Percentiles rank a stretch among this genome's conserved stretches.
These are phyloP conservation scores for Crotalus adamanteus DNA, from an alignment of 2,797 vertebrate species.

Conservation along the genomic window DNA sequence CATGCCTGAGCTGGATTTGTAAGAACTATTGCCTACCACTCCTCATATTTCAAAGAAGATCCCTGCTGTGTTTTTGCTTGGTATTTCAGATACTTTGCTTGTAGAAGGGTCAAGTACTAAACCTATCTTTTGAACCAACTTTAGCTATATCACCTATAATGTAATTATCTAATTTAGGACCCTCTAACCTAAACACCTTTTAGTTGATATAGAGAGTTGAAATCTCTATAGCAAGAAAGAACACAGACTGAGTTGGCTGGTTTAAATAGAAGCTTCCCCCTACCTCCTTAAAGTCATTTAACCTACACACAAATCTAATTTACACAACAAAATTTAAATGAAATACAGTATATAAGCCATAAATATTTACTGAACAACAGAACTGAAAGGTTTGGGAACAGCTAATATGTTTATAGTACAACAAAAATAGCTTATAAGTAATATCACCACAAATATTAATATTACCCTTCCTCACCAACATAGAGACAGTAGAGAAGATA, in stretches of 20 bases:
- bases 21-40: not conserved
- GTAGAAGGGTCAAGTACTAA: not conserved
- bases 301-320: conserved; percentile 14
- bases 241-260: not conserved
- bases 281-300: not conserved
- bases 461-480: conserved; percentile 20
- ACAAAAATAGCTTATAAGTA: conserved; percentile 3
- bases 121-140: not conserved
- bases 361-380: not conserved
- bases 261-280: not conserved
- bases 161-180: not conserved
- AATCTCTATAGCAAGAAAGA: not conserved
- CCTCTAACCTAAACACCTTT: not conserved
- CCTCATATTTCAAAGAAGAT: no score
- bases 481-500: conserved; percentile 21
- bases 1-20: no score
- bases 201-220: not conserved
- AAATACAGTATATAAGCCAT: not conserved
- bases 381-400: not conserved
- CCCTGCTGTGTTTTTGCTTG: not conserved
- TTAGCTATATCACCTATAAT: not conserved
- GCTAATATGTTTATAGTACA: not conserved
- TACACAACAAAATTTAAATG: conserved; percentile 3
- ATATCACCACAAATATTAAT: not conserved
- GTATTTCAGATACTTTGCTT: not conserved